phyloP scores from a whole-genome alignment of 2,113 vertebrate genomes.

The Rutilus rutilus region DNA sequence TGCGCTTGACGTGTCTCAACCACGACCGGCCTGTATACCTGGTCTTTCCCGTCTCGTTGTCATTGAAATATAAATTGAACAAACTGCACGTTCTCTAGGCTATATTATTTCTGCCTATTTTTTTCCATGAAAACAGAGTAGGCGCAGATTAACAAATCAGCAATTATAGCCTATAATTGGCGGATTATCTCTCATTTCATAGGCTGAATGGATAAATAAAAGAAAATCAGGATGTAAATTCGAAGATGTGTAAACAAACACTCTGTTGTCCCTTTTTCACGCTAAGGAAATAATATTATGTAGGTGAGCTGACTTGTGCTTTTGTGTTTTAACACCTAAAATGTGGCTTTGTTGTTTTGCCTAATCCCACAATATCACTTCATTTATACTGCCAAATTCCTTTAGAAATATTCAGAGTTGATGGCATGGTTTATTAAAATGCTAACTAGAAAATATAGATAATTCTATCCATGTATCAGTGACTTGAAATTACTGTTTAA shows the following conservation, averaged over 20 bases:
- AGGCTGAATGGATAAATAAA: not conserved
- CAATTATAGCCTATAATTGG: not conserved
- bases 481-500: too few relatives aligned
- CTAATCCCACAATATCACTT: slow-evolving; percentile 73
- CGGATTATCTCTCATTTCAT: not conserved
- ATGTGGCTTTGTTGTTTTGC: slow-evolving; percentile 63
- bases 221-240: not conserved
- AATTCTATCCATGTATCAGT: too few relatives aligned
- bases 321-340: slow-evolving; percentile 39
- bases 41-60: slow-evolving; percentile 1
- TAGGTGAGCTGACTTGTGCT: not conserved
- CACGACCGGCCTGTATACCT: slow-evolving; percentile 55
- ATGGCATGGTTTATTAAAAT: not conserved
- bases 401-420: slow-evolving; percentile 40
- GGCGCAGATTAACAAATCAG: slow-evolving; percentile 1
- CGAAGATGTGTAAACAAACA: not conserved
- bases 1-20: slow-evolving; percentile 18
- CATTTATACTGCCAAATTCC: slow-evolving; percentile 64
- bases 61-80: slow-evolving; percentile 27
- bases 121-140: slow-evolving; percentile 42
- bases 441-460: too few relatives aligned
- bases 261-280: not conserved
- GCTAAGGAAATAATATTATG: not conserved
- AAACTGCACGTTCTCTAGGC: not conserved
- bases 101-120: slow-evolving; percentile 56